These are phyloP conservation scores for Turritopsis rubra DNA, from an alignment of 30 jellyfish, hydroid and myxozoan genomes.

Conservation along the genomic window DNA sequence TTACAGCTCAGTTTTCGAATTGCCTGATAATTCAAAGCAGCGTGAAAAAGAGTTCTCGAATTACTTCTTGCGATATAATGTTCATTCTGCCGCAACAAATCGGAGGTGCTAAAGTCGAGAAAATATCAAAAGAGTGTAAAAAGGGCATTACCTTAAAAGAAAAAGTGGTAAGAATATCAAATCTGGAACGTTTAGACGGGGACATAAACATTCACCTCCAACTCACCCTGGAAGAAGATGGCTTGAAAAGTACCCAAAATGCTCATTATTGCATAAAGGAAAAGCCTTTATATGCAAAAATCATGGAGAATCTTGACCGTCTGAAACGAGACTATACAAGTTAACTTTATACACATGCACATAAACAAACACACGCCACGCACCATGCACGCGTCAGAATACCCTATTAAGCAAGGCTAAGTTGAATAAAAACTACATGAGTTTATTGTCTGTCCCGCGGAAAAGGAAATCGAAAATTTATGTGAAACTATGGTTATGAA, in stretches of 20 bases:
- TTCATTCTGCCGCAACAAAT: constrained; percentile 57
- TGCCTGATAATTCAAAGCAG: constrained; percentile 69
- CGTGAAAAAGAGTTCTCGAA: constrained; percentile 10
- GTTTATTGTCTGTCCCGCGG: too few relatives aligned
- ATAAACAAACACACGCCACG: too few relatives aligned
- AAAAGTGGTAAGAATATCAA: constrained; percentile 60
- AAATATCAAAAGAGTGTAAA: constrained; percentile 25
- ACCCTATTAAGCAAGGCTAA: too few relatives aligned
- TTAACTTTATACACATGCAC: too few relatives aligned
- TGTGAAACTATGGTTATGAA: too few relatives aligned
- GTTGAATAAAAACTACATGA: too few relatives aligned
- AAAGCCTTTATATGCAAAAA: constrained; percentile 62
- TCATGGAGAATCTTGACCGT: constrained; percentile 23
- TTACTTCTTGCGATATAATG: constrained; percentile 35
- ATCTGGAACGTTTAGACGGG: constrained; percentile 67
- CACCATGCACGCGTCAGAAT: too few relatives aligned
- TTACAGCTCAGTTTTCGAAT: constrained; percentile 80
- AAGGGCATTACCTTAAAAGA: constrained; percentile 16
- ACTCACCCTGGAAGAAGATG: constrained; percentile 33
- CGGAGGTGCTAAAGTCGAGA: constrained; percentile 84
- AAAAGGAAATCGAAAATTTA: too few relatives aligned
- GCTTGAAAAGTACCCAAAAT: constrained; percentile 33
- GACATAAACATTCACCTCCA: constrained; percentile 68
- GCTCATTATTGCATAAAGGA: constrained; percentile 49
- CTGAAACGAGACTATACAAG: neutral